These are phyloP conservation scores for Lasiurus borealis DNA, from an alignment of 2,113 vertebrate genomes.

Conservation along the genomic window DNA sequence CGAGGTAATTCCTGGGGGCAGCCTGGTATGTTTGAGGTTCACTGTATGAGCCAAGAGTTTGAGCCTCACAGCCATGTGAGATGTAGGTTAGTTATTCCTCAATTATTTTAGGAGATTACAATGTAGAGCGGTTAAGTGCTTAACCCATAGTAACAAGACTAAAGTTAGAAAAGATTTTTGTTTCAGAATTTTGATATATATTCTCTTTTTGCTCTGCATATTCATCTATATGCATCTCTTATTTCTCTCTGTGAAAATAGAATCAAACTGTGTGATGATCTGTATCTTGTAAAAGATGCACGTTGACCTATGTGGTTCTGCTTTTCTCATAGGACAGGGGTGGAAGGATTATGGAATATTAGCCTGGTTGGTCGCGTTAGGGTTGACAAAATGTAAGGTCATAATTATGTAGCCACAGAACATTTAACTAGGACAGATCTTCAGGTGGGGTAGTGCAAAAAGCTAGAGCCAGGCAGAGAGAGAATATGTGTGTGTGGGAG, in stretches of 20 bases:
- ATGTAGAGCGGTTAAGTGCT: neutral
- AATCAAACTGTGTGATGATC: neutral
- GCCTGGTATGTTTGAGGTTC: neutral
- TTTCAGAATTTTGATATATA: neutral
- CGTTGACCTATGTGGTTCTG: neutral
- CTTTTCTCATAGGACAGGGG: neutral
- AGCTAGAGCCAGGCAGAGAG: neutral
- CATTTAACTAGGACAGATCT: neutral
- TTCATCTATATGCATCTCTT: neutral
- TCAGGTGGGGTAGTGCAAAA: neutral
- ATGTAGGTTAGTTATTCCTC: neutral
- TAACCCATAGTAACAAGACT: neutral
- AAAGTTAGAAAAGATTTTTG: neutral
- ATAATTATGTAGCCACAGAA: neutral
- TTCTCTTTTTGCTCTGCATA: neutral
- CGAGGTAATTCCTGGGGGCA: slow-evolving; percentile 72
- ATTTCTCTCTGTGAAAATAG: neutral
- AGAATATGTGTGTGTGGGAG: neutral
- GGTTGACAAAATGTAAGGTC: neutral
- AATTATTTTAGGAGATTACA: neutral
- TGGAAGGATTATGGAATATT: neutral
- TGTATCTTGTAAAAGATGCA: neutral
- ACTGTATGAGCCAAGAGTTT: neutral
- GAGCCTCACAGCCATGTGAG: neutral
- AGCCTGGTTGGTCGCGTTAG: neutral